These are phyloP conservation scores for Axinella damicornis DNA, from an alignment of 37 sponge, comb jelly and placozoan genomes.

Conservation along the genomic window DNA sequence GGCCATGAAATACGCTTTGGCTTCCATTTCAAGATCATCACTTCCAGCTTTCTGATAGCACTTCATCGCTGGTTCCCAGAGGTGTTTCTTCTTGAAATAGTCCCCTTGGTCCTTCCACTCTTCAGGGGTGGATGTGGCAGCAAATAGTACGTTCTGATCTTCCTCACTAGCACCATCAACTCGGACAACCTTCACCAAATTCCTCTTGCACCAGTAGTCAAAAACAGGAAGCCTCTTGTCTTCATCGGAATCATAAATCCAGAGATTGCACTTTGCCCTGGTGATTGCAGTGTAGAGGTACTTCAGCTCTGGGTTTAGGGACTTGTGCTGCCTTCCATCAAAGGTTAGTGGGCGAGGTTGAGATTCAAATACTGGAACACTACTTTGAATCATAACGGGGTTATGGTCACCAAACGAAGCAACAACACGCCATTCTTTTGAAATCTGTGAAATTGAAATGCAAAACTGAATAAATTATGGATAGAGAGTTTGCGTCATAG, in stretches of 20 bases:
- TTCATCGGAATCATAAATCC: conserved; percentile 76
- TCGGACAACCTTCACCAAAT: conserved; percentile 42
- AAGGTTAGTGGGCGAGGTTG: conserved; percentile 58
- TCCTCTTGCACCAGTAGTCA: conserved; percentile 49
- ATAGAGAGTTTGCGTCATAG: no score
- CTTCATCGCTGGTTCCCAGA: conserved; percentile 74
- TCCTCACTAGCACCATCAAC: not conserved
- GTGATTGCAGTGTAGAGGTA: conserved; percentile 88
- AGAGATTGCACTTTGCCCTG: conserved; percentile 74
- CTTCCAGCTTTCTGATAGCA: conserved; percentile 67
- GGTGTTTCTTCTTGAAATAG: conserved; percentile 59
- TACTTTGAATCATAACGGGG: not conserved
- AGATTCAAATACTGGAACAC: not conserved
- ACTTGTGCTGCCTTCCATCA: conserved; percentile 64
- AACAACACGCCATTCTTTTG: conserved; percentile 78
- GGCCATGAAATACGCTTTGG: conserved; percentile 33
- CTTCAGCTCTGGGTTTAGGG: conserved; percentile 79
- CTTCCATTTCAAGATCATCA: conserved; percentile 34
- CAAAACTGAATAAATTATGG: no score
- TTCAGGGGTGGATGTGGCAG: conserved; percentile 51
- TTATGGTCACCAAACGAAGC: conserved; percentile 16
- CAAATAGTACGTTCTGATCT: conserved; percentile 45
- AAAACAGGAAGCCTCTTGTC: conserved; percentile 50
- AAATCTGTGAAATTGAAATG: no score
- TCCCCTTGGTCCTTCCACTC: conserved; percentile 85